phyloP scores from a whole-genome alignment of 2,888 invertebrate species.

The Prosopocoilus inquinatus region DNA sequence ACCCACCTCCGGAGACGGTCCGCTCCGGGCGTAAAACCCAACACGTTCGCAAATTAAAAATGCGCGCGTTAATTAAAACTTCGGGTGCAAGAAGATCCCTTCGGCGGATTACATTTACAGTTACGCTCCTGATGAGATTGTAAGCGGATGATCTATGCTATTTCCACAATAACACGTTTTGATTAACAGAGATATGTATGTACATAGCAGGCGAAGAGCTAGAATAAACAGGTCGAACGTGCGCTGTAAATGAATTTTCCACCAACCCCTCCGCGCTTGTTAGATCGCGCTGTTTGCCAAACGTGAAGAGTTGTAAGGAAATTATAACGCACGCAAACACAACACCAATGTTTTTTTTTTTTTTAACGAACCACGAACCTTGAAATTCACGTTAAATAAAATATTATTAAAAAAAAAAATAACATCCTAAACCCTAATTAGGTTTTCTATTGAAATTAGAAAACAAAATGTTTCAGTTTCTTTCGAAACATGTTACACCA shows the following conservation, averaged over 20 bases:
- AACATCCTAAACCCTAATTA: no score
- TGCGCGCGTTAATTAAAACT: constrained; percentile 20
- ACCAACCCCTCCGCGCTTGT: constrained; percentile 7
- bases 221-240: constrained; percentile 22
- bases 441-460: no score
- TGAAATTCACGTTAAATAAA: no score
- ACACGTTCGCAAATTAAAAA: constrained; percentile 13
- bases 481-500: no score
- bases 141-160: constrained; percentile 23
- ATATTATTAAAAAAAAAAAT: neutral
- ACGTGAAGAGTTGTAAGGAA: neutral
- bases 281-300: neutral
- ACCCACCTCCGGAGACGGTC: constrained; percentile 9
- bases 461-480: no score
- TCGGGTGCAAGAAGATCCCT: constrained; percentile 6
- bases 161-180: constrained; percentile 30
- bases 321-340: neutral
- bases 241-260: constrained; percentile 20
- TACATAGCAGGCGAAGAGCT: constrained; percentile 12
- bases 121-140: constrained; percentile 19
- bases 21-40: neutral
- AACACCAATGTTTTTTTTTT: no score
- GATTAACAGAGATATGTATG: constrained; percentile 25
- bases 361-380: no score
- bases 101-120: constrained; percentile 8